Evolutionary conservation across 2,888 invertebrate genomes (phyloP).

Genomic region (Pseudococcus longispinus): DNA sequence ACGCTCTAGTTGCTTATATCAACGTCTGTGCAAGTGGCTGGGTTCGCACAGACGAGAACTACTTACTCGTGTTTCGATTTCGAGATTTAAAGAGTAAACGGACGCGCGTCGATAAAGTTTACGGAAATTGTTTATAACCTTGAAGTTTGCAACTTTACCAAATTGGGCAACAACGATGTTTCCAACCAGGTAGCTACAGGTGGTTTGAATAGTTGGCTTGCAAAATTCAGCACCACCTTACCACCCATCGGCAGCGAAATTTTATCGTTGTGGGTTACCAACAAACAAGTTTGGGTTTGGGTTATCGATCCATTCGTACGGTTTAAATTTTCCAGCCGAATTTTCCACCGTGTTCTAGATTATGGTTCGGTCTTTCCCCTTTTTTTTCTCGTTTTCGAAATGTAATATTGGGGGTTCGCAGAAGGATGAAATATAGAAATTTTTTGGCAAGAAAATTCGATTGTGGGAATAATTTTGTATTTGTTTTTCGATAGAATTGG

Average conservation of each 20-base stretch:
- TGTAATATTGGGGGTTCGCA: no score
- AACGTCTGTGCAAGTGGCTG: neutral
- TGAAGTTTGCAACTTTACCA: slow-evolving; percentile 15
- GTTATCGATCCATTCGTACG: neutral
- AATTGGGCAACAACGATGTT: slow-evolving; percentile 13
- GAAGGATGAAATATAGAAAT: no score
- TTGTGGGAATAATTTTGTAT: no score
- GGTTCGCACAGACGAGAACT: neutral
- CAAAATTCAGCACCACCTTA: neutral
- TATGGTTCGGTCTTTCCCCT: neutral
- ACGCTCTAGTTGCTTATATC: neutral
- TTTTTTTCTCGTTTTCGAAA: neutral
- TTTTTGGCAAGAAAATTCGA: no score
- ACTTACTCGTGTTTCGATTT: neutral
- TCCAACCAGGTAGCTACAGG: slow-evolving; percentile 27
- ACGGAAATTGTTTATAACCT: slow-evolving; percentile 23
- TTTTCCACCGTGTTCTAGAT: neutral
- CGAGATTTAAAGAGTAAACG: neutral
- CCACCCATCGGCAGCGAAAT: neutral
- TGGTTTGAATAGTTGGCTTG: slow-evolving; percentile 14
- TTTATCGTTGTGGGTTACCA: neutral
- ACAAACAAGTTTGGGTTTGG: slow-evolving; percentile 22
- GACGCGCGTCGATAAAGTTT: slow-evolving; percentile 14
- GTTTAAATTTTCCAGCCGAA: neutral
- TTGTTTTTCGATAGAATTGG: no score